These are phyloP conservation scores for Leuciscus waleckii DNA, from an alignment of 2,797 vertebrate genomes.

Conservation along the genomic window DNA sequence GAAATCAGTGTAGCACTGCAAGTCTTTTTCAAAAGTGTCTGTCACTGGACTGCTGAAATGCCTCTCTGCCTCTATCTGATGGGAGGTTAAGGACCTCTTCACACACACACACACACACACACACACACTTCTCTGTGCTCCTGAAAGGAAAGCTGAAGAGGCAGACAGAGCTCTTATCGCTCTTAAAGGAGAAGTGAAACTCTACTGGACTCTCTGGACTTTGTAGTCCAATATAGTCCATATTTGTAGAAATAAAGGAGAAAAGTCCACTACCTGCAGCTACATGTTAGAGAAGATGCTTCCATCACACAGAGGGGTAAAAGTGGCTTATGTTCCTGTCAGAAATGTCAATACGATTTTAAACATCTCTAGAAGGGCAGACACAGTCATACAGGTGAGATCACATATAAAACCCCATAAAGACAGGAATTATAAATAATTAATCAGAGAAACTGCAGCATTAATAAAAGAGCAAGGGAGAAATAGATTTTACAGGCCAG, in stretches of 20 bases:
- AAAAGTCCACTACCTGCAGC: constrained; percentile 70
- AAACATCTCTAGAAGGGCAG: constrained; percentile 24
- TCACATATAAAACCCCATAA: constrained; percentile 2
- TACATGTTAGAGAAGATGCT: constrained; percentile 74
- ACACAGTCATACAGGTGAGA: constrained; percentile 6
- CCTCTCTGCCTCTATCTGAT: constrained; percentile 79
- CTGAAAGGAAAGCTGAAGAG: constrained; percentile 80
- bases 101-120: constrained; percentile 70
- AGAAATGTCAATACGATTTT: constrained; percentile 56
- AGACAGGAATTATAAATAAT: constrained; percentile 72
- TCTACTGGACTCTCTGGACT: constrained; percentile 75
- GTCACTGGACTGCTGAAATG: constrained; percentile 81
- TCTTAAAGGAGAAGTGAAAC: constrained; percentile 80
- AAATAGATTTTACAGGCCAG: constrained; percentile 53
- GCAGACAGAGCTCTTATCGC: constrained; percentile 83
- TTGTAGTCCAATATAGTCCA: constrained; percentile 11
- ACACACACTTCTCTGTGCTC: constrained; percentile 64
- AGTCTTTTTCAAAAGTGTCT: constrained; percentile 82
- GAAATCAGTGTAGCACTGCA: constrained; percentile 78
- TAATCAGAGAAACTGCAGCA: constrained; percentile 76
- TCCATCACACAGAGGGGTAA: constrained; percentile 67
- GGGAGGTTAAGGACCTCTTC: constrained; percentile 85
- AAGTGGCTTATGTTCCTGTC: constrained; percentile 64
- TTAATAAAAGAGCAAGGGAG: constrained; percentile 73
- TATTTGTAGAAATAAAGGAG: constrained; percentile 82